phyloP scores from a whole-genome alignment of 2,113 vertebrate genomes.

The Ardeotis arabs region DNA sequence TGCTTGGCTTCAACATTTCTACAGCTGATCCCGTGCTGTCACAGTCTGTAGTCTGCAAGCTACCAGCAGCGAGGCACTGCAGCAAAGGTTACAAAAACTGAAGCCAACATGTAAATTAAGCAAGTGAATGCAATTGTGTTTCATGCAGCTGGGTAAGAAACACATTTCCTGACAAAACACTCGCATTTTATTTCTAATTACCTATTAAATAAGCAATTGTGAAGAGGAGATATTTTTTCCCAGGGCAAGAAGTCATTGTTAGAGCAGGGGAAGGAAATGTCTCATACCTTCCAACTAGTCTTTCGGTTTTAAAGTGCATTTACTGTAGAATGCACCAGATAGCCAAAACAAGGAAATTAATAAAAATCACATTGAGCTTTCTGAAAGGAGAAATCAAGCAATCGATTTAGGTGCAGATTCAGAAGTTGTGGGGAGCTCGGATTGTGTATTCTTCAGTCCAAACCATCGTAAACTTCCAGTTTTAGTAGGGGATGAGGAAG shows the following conservation, averaged over 20 bases:
- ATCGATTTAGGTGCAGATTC: background rate
- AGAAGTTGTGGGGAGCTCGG: background rate
- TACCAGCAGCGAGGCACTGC: background rate
- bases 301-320: background rate
- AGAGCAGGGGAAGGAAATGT: constrained; percentile 58
- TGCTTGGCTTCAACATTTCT: background rate
- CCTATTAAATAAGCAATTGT: background rate
- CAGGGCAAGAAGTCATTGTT: constrained; percentile 50
- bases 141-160: constrained; percentile 12
- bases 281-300: constrained; percentile 16
- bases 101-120: background rate
- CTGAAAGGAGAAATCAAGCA: background rate
- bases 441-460: background rate
- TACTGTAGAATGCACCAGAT: background rate
- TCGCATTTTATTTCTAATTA: constrained; percentile 38
- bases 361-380: background rate
- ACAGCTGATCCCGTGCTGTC: background rate
- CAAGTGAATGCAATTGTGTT: background rate
- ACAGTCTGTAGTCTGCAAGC: background rate
- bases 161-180: constrained; percentile 62
- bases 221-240: constrained; percentile 14
- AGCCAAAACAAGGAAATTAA: background rate
- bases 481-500: background rate
- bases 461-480: background rate
- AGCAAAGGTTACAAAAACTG: background rate